Conservation (phyloP, 2,113 vertebrate genomes). For the Chloropsis cyanopogon region DNA sequence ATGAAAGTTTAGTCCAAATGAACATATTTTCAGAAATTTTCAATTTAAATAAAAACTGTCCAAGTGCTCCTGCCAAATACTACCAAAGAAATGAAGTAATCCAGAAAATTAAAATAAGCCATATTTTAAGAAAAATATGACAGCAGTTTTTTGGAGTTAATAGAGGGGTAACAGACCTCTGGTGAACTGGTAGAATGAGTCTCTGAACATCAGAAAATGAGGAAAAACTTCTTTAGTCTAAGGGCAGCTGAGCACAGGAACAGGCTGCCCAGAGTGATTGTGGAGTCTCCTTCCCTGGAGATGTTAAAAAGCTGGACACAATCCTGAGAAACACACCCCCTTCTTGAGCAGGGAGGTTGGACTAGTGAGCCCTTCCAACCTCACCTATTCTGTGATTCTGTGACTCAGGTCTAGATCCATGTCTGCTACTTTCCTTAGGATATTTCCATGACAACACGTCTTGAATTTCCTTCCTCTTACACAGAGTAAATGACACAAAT, state of each 20-base stretch:
- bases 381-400: neutral
- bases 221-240: neutral
- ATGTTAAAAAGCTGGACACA: neutral
- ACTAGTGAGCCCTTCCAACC: neutral
- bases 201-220: neutral
- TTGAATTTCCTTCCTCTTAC: neutral
- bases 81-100: neutral
- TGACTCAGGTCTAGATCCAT: neutral
- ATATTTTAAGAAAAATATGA: neutral
- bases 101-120: neutral
- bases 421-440: neutral
- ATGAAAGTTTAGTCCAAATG: neutral
- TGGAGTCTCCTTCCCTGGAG: neutral
- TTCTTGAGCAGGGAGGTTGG: neutral
- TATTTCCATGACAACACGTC: neutral
- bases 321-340: neutral
- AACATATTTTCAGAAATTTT: neutral
- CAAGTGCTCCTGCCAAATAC: neutral
- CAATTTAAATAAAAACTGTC: neutral
- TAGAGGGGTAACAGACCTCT: neutral
- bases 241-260: neutral
- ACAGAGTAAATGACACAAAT: neutral
- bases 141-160: neutral
- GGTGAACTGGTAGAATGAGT: neutral
- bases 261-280: neutral